Percentiles rank a stretch among this genome's conserved stretches.
phyloP scores from a whole-genome alignment of 2,113 vertebrate species.

The Gallinago undulata region DNA sequence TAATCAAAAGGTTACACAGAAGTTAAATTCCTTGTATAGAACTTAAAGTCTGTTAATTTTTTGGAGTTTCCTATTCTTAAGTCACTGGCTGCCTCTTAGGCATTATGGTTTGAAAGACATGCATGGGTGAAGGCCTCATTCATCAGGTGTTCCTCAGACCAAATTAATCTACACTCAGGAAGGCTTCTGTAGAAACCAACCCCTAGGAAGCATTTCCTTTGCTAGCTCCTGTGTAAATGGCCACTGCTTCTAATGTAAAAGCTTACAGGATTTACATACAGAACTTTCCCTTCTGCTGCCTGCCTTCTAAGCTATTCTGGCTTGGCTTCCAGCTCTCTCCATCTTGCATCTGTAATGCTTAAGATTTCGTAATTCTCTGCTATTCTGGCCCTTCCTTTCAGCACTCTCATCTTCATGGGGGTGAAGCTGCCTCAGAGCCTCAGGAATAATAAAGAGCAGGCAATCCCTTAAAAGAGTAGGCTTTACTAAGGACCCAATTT shows the following conservation, averaged over 20 bases:
- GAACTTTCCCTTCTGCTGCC: background rate
- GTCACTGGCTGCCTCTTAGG: background rate
- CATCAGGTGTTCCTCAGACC: background rate
- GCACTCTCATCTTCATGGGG: background rate
- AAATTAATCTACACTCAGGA: background rate
- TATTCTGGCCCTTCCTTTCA: background rate
- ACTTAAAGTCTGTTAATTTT: background rate
- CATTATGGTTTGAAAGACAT: background rate
- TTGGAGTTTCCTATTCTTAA: background rate
- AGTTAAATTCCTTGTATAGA: background rate
- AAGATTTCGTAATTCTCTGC: background rate
- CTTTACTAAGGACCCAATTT: background rate
- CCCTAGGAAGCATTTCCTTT: background rate
- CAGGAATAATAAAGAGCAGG: background rate
- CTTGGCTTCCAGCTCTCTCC: background rate
- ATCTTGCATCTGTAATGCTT: background rate
- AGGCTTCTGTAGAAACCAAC: background rate
- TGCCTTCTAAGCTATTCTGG: background rate
- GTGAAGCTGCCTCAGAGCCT: background rate
- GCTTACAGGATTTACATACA: background rate
- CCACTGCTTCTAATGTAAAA: background rate
- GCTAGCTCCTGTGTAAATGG: background rate
- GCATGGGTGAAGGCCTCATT: background rate
- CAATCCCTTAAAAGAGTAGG: background rate
- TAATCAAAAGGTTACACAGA: background rate